These are phyloP conservation scores for Pteronura brasiliensis DNA, from an alignment of 2,113 vertebrate genomes.

Conservation along the genomic window DNA sequence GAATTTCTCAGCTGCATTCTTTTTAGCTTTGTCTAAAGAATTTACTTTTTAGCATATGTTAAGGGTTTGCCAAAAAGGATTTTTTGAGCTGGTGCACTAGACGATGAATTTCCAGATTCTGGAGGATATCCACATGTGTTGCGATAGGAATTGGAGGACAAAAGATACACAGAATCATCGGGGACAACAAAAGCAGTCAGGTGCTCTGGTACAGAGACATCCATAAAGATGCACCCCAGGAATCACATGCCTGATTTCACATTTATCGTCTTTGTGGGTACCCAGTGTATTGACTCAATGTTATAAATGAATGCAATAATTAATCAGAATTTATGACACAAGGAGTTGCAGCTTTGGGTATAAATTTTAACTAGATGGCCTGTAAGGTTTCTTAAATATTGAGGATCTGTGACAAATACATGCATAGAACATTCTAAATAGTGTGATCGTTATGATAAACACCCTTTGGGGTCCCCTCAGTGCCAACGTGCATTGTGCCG, in stretches of 20 bases:
- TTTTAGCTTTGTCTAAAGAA: background rate
- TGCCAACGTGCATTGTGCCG: rapidly evolving
- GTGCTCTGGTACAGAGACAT: background rate
- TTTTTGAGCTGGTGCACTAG: background rate
- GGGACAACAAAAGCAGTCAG: no score
- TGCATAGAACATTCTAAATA: background rate
- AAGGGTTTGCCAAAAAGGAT: background rate
- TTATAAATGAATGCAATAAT: background rate
- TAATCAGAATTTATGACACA: background rate
- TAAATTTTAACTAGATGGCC: background rate
- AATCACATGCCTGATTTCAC: background rate
- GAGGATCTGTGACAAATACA: background rate
- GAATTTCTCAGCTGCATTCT: background rate
- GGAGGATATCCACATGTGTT: background rate
- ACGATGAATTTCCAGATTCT: background rate
- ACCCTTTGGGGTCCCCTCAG: background rate
- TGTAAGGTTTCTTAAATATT: background rate
- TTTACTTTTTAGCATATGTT: background rate
- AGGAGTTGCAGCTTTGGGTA: background rate
- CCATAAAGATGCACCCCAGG: background rate
- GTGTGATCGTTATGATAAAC: background rate
- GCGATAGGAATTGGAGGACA: background rate
- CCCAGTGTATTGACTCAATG: background rate
- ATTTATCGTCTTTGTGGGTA: background rate
- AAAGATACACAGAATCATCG: rapidly evolving